Base-by-base conservation (phyloP, 2,113 vertebrate genomes). In the Melospiza melodia region DNA sequence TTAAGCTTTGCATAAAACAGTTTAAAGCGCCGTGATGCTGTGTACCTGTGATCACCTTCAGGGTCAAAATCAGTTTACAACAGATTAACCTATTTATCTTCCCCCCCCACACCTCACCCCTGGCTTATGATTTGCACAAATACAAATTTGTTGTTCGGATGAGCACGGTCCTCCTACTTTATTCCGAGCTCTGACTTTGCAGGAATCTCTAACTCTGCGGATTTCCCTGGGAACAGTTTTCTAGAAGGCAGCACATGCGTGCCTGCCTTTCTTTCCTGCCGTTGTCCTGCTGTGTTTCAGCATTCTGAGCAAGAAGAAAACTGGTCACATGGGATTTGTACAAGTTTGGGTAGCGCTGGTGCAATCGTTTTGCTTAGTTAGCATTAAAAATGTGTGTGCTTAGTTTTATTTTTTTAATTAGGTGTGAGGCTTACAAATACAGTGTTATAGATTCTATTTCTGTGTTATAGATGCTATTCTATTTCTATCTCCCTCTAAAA, bases 11-110 rank as follows among this genome's bases (percentile, higher is more conserved):
- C 97, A 94, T 97, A 95, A 97, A 95, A 95, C 97, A 95, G 89
- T 98, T 96, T 98, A 97, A 97, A 97, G 96, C 92, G 91, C 97
- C n/a, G 41, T 91, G 85, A 97, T 96, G 87, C 97, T 95, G 91
- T 95, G 93, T 98, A 98, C 98, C 98, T 98, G 98, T 95, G 94
- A 97, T 94, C 96, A 98, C 97, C 98, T 98, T 97, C 94, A 96
- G 96, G 97, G 95, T 97, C 97, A 82, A 95, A 96, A 96, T 72
- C 81, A 93, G 96, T 89, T 96, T 96, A 95, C 85, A 62, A 95
- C 68, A 35, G 65, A 96, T 95, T 93, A 95, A 94, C 61, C 78
- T 89, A 55, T 96, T 93, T 96, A 76, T 93, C 39, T 68, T 41
- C 15, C 5, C 31, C 31, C 17, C 17, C 14, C 37, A 37, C 35